Conservation (phyloP, 1,140 invertebrate genomes). For the Anagrus nilaparvatae region DNA sequence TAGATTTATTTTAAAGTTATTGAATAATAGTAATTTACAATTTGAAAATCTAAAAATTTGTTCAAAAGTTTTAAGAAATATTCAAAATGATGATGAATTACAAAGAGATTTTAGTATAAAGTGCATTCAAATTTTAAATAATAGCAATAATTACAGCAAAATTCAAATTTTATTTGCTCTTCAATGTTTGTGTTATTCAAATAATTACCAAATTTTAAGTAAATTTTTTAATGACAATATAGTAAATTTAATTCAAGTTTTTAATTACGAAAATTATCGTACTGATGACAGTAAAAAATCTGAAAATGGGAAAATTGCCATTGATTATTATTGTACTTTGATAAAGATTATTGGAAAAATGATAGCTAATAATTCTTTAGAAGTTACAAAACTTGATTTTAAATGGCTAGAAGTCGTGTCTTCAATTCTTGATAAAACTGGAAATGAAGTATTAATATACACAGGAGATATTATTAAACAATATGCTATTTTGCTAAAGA, state of each 20-base stretch:
- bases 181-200: constrained; percentile 5
- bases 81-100: not conserved
- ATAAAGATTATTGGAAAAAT: constrained; percentile 10
- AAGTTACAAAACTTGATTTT: not conserved
- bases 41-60: constrained; percentile 5
- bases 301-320: constrained; percentile 1
- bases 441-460: constrained; percentile 13
- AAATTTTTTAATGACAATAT: constrained; percentile 4
- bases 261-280: not conserved
- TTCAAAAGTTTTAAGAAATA: not conserved
- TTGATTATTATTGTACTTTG: constrained; percentile 8
- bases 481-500: not conserved
- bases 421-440: constrained; percentile 10
- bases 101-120: constrained; percentile 10
- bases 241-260: constrained; percentile 1
- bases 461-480: constrained; percentile 7
- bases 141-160: constrained; percentile 8
- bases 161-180: constrained; percentile 13
- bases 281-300: constrained; percentile 5
- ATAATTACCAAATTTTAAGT: constrained; percentile 2
- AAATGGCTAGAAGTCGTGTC: constrained; percentile 8
- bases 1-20: constrained; percentile 12
- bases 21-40: constrained; percentile 5
- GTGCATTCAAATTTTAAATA: constrained; percentile 13
- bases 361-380: no score